Evolutionary conservation across 2,797 vertebrate genomes (phyloP).

Genomic region (Furcifer pardalis): DNA sequence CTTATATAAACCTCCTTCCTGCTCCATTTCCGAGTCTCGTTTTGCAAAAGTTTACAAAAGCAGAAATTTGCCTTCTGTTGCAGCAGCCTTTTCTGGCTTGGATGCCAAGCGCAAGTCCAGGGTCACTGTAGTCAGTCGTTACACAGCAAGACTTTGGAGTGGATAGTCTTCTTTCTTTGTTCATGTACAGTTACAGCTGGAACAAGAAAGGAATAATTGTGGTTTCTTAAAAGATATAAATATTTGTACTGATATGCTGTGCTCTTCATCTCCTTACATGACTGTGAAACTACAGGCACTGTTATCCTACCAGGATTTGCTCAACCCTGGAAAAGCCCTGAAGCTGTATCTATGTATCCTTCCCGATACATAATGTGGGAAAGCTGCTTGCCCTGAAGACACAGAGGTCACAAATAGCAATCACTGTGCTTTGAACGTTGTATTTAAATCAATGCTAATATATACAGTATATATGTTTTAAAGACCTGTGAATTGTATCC

Average conservation of each 20-base stretch:
- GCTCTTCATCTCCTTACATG: conserved; percentile 35
- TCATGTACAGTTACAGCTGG: conserved; percentile 26
- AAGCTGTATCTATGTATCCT: conserved; percentile 10
- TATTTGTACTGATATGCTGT: conserved; percentile 27
- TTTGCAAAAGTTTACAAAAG: conserved; percentile 56
- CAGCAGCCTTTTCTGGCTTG: not conserved
- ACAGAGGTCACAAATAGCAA: conserved; percentile 48
- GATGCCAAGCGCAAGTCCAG: not conserved
- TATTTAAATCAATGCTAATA: conserved; percentile 64
- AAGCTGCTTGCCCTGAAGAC: conserved; percentile 34
- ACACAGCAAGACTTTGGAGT: not conserved
- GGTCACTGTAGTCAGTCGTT: not conserved
- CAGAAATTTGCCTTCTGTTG: conserved; percentile 12
- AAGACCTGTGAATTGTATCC: conserved; percentile 46
- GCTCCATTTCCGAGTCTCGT: conserved; percentile 21
- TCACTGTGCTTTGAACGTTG: conserved; percentile 62
- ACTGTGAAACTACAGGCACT: conserved; percentile 54
- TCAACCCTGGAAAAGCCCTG: conserved; percentile 28
- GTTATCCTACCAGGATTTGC: conserved; percentile 33
- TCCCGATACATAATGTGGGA: conserved; percentile 40
- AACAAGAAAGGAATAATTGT: conserved; percentile 34
- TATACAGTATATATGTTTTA: conserved; percentile 51
- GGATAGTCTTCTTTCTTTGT: conserved; percentile 14
- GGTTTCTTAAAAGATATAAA: not conserved
- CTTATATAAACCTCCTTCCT: conserved; percentile 83